Evolutionary conservation across 2,113 vertebrate genomes (phyloP), one percentile per base, ranked within the genome.

Genomic region (Myodes glareolus): DNA sequence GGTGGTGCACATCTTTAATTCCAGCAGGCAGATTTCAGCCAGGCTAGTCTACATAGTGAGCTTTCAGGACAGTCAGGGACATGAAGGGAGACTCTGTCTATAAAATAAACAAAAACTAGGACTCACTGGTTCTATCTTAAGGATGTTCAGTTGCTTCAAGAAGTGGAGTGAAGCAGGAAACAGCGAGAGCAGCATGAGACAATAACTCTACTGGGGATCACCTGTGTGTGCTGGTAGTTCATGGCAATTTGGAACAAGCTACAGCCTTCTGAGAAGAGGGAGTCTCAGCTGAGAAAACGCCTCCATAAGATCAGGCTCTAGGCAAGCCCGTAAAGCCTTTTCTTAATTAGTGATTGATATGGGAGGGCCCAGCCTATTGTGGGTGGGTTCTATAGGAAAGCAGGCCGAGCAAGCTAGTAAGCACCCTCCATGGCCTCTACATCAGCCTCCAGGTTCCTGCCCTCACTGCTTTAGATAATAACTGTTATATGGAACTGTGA

Each of bases 161-260:
- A 92, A 80, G 85, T 92, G 55, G 88, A 75, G 52, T n/a, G 10
- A 78, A 89, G 21, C 47, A 77, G 77, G 65, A 96, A 13, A 61
- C 31, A 82, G 47, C 80, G 23, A 55, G 0, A 92, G 63, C 12
- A 90, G 31, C 23, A 75, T 6, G 45, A 70, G 91, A 78, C n/a
- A 47, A n/a, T 68, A 82, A 93, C 88, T 47, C 73, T 25, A 73
- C 0, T 70, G 25, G 73, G 14, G 33, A 31, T 93, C 17, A 45
- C 19, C 27, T 45, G 58, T 61, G 58, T 29, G 27, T 45, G 27
- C 27, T 65, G 27, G 58, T 45, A 65, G 27, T 77, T 45, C 63
- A 65, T 31, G n/a, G 21, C 58, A 65, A 31, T 16, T 45, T 42
- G n/a, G 42, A 2, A 63, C 27, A 84, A 85, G 27, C 39, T 63